Evolutionary conservation across 2,797 vertebrate genomes (phyloP), one percentile per base, ranked within the genome.

Genomic region (Urosaurus nigricauda): DNA sequence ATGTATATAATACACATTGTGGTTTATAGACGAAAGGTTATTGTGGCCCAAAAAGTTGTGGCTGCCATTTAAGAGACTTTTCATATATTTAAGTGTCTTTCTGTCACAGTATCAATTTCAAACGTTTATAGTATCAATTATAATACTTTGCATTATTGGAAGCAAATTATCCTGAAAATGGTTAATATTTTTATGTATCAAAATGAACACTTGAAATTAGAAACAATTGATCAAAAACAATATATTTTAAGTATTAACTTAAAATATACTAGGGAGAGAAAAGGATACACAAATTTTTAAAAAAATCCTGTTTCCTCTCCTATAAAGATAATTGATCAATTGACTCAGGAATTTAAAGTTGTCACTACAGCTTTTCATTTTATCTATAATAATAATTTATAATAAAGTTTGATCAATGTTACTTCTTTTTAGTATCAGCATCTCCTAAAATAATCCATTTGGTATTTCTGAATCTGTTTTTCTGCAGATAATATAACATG

Each of bases 401-500:
- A 60, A 60, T 3, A 17, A 96, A 94, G 96, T 96, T 94, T 95
- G 94, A 96, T 95, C 94, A 95, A 94, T 95, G 95, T 96, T 97
- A 96, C 95, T 95, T 97, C n/a, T 47, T 97, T 93, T 96, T 96
- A 95, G 91, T 94, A 96, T 95, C 95, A 96, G 2, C 96, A 96
- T 97, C 96, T 97, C 94, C 94, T 97, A 96, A 97, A 97, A 97
- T 95, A 96, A 95, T 96, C 58, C 93, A 95, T 95, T 97, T 96
- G 94, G 96, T 95, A 94, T 97, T 96, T 96, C 96, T 96, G 96
- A 96, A 97, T 95, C 96, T 97, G 96, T 96, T 97, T 97, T 96
- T 97, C 95, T 97, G 95, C 96, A 96, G 96, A 96, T 97, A 97
- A 96, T 95, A 96, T 95, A 96, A 95, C 97, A 96, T 95, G 96